phyloP scores from a whole-genome alignment of 92 coral and sea anemone genomes.

The Desmophyllum pertusum region DNA sequence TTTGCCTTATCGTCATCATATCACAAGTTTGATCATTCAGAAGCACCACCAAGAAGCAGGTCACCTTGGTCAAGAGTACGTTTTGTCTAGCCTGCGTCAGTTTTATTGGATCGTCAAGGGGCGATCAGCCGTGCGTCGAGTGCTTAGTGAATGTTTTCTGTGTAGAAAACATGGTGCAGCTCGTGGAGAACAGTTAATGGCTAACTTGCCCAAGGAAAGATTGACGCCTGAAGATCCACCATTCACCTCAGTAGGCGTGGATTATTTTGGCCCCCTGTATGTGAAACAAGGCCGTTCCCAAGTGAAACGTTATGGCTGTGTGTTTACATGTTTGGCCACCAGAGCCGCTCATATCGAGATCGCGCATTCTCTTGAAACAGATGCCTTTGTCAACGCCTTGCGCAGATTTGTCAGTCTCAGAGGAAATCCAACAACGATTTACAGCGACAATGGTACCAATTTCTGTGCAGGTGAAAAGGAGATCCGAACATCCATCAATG shows the following conservation, averaged over 20 bases:
- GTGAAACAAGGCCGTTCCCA: constrained; percentile 27
- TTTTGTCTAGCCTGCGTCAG: too few species aligned
- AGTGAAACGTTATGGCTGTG: constrained; percentile 36
- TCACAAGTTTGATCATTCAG: constrained; percentile 33
- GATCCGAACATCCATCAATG: too few species aligned
- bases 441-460: too few species aligned
- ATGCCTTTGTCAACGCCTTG: too few species aligned
- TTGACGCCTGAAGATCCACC: constrained; percentile 36
- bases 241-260: constrained; percentile 10
- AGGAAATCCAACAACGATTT: too few species aligned
- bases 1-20: constrained; percentile 11
- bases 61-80: constrained; percentile 34
- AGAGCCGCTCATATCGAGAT: constrained; percentile 9
- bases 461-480: too few species aligned
- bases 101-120: too few species aligned
- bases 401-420: too few species aligned
- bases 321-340: constrained; percentile 25
- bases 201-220: constrained; percentile 31
- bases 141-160: too few species aligned
- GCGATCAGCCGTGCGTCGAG: too few species aligned
- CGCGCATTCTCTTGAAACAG: not conserved
- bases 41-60: constrained; percentile 24
- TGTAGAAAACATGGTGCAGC: constrained; percentile 16
- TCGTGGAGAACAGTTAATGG: constrained; percentile 34
- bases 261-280: too few species aligned